A percentile compares a stretch with the other conserved stretches of the same genome.
phyloP scores from a whole-genome alignment of 2,888 invertebrate species.

The Anoplius nigerrimus region DNA sequence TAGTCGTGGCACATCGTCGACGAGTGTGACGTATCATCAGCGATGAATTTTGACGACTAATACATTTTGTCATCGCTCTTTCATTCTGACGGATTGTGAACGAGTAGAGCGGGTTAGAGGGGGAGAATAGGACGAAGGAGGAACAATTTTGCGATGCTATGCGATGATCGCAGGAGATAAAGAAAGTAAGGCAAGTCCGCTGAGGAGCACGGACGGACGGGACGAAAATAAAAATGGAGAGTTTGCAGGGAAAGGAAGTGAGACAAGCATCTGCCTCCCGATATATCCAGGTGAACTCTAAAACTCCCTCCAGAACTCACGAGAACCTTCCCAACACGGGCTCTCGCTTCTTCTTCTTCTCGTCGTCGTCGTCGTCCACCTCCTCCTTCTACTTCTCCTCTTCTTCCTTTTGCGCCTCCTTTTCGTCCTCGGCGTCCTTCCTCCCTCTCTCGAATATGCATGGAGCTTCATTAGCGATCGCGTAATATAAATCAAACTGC shows the following conservation, averaged over 20 bases:
- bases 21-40: constrained; percentile 36
- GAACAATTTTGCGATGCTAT: no score
- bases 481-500: constrained; percentile 59
- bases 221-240: no score
- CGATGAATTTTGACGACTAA: background rate
- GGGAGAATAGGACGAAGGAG: no score
- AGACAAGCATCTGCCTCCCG: constrained; percentile 47
- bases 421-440: constrained; percentile 14
- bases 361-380: constrained; percentile 1
- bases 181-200: no score
- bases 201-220: no score
- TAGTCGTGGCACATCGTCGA: constrained; percentile 42
- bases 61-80: no score
- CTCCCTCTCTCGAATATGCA: constrained; percentile 16
- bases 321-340: constrained; percentile 27
- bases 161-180: no score
- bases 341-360: constrained; percentile 6
- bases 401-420: constrained; percentile 4
- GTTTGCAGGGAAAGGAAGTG: constrained; percentile 6
- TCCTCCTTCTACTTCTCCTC: background rate
- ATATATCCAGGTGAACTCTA: constrained; percentile 50
- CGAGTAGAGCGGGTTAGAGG: background rate
- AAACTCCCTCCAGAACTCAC: constrained; percentile 39
- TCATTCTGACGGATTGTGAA: no score
- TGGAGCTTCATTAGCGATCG: constrained; percentile 57